Evolutionary conservation across 1,140 invertebrate genomes (phyloP).

Genomic region (Pogonomyrmex californicus): DNA sequence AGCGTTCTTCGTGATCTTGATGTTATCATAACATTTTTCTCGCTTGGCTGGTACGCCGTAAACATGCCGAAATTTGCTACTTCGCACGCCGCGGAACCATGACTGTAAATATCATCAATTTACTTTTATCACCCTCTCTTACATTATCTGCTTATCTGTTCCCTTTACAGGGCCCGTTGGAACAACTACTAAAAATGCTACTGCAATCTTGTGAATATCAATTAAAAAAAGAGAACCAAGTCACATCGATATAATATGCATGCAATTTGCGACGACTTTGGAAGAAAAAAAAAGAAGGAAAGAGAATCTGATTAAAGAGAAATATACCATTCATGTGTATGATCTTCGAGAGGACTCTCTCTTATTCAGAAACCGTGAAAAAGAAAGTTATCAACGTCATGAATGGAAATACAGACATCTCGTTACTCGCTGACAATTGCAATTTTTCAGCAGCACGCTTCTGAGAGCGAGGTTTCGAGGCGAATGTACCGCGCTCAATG

Average conservation of each 20-base stretch:
- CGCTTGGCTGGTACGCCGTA: slow-evolving; percentile 95
- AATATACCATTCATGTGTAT: neutral
- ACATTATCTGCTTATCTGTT: neutral
- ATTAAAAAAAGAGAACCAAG: neutral
- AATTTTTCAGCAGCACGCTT: slow-evolving; percentile 5
- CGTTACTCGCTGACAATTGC: slow-evolving; percentile 3
- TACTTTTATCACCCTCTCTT: neutral
- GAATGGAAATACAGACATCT: slow-evolving; percentile 10
- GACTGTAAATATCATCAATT: slow-evolving; percentile 87
- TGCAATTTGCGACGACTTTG: neutral
- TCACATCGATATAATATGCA: neutral
- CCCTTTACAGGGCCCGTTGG: neutral
- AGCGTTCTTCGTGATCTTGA: slow-evolving; percentile 96
- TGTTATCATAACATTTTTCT: slow-evolving; percentile 97
- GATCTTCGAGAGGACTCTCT: slow-evolving; percentile 60
- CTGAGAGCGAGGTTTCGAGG: neutral
- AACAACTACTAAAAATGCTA: neutral
- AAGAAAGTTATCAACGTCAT: slow-evolving; percentile 60
- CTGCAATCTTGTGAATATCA: neutral
- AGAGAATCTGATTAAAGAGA: neutral
- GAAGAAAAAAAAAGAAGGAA: neutral
- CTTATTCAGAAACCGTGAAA: slow-evolving; percentile 71
- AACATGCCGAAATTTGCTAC: slow-evolving; percentile 97
- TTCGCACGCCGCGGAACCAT: slow-evolving; percentile 94
- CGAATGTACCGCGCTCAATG: neutral